A percentile compares a stretch with the other conserved stretches of the same genome.
Conservation (phyloP, 1,140 invertebrate species). For the roundworm (Caenorhabditis elegans) region DNA sequence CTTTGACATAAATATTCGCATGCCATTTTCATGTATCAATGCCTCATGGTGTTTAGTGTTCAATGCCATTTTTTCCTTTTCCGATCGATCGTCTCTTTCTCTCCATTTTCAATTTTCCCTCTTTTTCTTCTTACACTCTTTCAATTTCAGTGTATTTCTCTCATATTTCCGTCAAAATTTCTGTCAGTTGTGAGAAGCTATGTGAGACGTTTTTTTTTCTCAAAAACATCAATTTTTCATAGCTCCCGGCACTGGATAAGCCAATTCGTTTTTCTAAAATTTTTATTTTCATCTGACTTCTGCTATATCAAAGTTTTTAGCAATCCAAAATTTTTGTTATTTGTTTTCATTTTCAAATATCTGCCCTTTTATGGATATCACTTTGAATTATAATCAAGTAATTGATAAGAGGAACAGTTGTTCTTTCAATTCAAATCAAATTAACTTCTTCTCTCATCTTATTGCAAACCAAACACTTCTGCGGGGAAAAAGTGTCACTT, state of each 20-base stretch:
- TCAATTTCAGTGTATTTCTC: constrained; percentile 13
- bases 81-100: constrained; percentile 4
- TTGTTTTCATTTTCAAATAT: background rate
- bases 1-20: background rate
- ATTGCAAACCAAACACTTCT: background rate
- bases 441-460: background rate
- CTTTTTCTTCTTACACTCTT: background rate
- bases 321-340: background rate
- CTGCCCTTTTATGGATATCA: background rate
- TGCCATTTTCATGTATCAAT: background rate
- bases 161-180: constrained; percentile 28
- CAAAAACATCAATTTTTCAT: background rate
- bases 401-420: background rate
- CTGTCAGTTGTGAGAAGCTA: background rate
- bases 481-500: background rate
- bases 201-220: background rate
- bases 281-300: background rate
- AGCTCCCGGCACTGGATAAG: background rate
- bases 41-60: background rate
- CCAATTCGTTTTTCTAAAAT: constrained; percentile 10
- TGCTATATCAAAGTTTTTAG: background rate
- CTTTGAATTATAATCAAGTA: background rate
- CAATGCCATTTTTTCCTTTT: constrained; percentile 25
- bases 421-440: background rate
- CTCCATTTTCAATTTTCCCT: background rate